Evolutionary conservation across 1,140 invertebrate species (phyloP), one percentile per base, ranked within the genome.

Genomic region (Drosophila busckii): DNA sequence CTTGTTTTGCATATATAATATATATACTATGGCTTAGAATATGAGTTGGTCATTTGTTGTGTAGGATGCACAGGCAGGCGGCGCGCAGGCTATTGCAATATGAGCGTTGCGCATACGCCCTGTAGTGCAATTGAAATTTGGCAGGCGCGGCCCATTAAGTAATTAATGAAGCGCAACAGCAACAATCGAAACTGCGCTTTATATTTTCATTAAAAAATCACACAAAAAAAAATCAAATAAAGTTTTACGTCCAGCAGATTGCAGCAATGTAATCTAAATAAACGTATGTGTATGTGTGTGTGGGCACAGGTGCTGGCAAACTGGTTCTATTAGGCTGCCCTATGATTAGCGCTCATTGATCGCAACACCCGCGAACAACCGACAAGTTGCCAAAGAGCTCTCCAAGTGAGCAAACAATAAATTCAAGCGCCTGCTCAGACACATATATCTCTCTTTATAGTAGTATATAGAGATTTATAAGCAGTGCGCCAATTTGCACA

Each of bases 81-180:
- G n/a, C n/a, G n/a, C n/a, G n/a, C n/a, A n/a, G n/a, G n/a, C n/a
- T n/a, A n/a, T n/a, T n/a, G 12, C 13, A 8, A 40, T 12, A 8
- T 41, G 19, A 38, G 23, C 26, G 46, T 64, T 65, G 31, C 61
- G 49, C 44, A 64, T 59, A 52, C 60, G 61, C 65, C 65, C 61
- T 54, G 52, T 32, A 28, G 26, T 40, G 58, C 45, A 37, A 13
- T 32, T 10, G 20, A 34, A 10, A 56, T 37, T 54, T 12, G 37
- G 55, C 48, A 73, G 75, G 73, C 59, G 73, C 73, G 73, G 68
- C 63, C 73, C 73, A 78, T 78, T 78, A 78, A 58, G 59, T 68
- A 78, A 73, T 78, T 82, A 78, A 78, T 80, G 73, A 73, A 64
- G 73, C 73, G 20, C 35, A 49, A 16, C 3, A 17, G 35, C 22